Evolutionary conservation across 1,140 invertebrate species (phyloP).

Genomic region (Leptinotarsa lineolata): DNA sequence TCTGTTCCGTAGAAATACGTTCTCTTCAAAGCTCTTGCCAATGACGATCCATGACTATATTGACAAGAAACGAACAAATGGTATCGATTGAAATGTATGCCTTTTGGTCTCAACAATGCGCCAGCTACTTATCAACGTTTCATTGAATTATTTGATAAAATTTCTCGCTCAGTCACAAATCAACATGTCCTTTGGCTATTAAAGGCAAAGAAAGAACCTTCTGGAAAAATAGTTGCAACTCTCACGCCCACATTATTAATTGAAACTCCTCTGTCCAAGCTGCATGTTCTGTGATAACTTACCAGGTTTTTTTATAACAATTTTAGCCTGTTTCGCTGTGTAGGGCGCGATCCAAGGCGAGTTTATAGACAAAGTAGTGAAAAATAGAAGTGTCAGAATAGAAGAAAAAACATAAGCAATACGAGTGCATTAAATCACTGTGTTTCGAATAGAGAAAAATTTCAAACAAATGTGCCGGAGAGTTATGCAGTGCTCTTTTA

Average conservation of each 20-base stretch:
- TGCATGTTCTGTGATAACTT: constrained; percentile 57
- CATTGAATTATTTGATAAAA: no score
- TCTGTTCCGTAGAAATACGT: no score
- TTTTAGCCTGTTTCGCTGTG: constrained; percentile 58
- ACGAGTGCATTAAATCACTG: constrained; percentile 49
- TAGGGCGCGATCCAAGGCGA: constrained; percentile 56
- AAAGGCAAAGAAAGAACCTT: no score
- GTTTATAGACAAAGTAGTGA: constrained; percentile 58
- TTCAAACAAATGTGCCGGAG: constrained; percentile 46
- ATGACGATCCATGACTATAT: no score
- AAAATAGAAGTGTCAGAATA: constrained; percentile 59
- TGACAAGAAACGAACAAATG: no score
- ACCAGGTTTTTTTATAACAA: constrained; percentile 58
- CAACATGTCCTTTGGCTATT: no score
- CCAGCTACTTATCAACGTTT: no score
- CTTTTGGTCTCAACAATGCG: no score
- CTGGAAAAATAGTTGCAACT: no score
- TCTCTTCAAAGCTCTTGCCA: no score
- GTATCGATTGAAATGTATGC: no score
- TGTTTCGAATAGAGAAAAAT: constrained; percentile 26
- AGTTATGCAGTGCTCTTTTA: constrained; percentile 51
- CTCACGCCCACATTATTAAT: constrained; percentile 37
- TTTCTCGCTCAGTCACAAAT: no score
- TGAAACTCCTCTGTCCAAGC: constrained; percentile 55
- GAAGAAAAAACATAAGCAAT: constrained; percentile 57